A percentile compares a stretch with the other conserved stretches of the same genome.
phyloP scores from a whole-genome alignment of 35 echinoderm and acorn worm genomes.

The Ophiothrix spiculata region DNA sequence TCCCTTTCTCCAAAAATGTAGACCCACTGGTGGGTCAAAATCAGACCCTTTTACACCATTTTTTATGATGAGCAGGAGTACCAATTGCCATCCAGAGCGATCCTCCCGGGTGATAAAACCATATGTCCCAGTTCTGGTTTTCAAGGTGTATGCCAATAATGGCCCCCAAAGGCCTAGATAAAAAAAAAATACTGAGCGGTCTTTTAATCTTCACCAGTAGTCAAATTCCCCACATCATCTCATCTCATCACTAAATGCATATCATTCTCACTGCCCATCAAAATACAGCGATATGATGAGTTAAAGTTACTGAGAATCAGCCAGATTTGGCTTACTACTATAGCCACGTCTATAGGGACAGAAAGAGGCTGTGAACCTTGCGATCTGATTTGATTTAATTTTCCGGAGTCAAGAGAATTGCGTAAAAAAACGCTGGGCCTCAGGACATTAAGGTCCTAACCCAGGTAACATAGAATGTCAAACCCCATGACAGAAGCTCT shows the following conservation, averaged over 20 bases:
- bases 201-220: not conserved
- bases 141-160: too few relatives aligned
- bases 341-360: not conserved
- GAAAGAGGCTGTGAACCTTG: not conserved
- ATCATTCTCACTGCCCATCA: not conserved
- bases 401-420: conserved; percentile 3
- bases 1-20: too few relatives aligned
- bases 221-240: not conserved
- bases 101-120: too few relatives aligned
- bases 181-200: not conserved
- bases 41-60: too few relatives aligned
- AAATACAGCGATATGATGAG: too few relatives aligned
- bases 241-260: not conserved
- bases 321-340: not conserved
- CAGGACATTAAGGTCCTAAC: not conserved
- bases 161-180: not conserved
- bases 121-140: too few relatives aligned
- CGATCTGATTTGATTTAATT: not conserved
- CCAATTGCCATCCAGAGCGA: too few relatives aligned
- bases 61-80: too few relatives aligned
- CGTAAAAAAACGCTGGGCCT: not conserved
- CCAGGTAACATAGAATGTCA: not conserved
- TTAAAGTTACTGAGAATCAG: not conserved
- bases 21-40: too few relatives aligned
- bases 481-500: not conserved